Percentiles rank a stretch among this genome's conserved stretches.
Conservation (phyloP, 1,140 invertebrate species). For the Bombyx mori region DNA sequence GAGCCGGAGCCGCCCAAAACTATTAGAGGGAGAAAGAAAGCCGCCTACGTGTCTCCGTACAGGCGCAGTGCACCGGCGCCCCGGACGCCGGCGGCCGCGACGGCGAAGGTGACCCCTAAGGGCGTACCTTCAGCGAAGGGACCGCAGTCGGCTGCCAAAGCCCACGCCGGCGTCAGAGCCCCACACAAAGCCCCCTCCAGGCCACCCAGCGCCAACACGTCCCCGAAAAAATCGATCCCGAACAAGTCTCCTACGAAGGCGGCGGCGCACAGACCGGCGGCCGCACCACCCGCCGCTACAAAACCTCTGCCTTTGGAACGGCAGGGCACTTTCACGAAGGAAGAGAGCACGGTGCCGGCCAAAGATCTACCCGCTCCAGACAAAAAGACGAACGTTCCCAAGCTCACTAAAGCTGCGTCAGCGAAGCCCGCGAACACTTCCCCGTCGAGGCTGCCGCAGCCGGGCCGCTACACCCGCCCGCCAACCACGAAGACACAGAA, state of each 20-base stretch:
- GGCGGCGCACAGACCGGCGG: slow-evolving; percentile 26
- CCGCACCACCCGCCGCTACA: slow-evolving; percentile 24
- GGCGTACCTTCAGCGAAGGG: slow-evolving; percentile 30
- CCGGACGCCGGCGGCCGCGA: slow-evolving; percentile 32
- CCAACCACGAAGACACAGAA: slow-evolving; percentile 31
- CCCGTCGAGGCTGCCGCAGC: slow-evolving; percentile 62
- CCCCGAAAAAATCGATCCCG: slow-evolving; percentile 44
- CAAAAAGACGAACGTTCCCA: slow-evolving; percentile 50
- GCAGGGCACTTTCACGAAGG: slow-evolving; percentile 91
- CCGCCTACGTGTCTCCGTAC: slow-evolving; percentile 77
- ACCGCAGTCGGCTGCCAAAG: slow-evolving; percentile 24
- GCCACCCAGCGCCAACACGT: slow-evolving; percentile 33
- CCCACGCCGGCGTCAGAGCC: slow-evolving; percentile 35
- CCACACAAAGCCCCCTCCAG: slow-evolving; percentile 33
- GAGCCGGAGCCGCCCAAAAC: slow-evolving; percentile 72
- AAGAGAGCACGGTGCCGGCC: slow-evolving; percentile 73
- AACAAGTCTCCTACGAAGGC: slow-evolving; percentile 36
- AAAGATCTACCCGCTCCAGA: slow-evolving; percentile 59
- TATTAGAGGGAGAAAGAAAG: slow-evolving; percentile 83
- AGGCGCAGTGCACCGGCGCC: slow-evolving; percentile 45
- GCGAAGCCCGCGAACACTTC: slow-evolving; percentile 58
- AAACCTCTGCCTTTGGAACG: slow-evolving; percentile 74
- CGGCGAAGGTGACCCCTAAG: slow-evolving; percentile 27
- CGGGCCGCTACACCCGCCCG: slow-evolving; percentile 40
- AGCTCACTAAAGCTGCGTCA: slow-evolving; percentile 38